A percentile compares a stretch with the other conserved stretches of the same genome.
Evolutionary conservation across 2,113 vertebrate species (phyloP).

Genomic region (Excalfactoria chinensis): DNA sequence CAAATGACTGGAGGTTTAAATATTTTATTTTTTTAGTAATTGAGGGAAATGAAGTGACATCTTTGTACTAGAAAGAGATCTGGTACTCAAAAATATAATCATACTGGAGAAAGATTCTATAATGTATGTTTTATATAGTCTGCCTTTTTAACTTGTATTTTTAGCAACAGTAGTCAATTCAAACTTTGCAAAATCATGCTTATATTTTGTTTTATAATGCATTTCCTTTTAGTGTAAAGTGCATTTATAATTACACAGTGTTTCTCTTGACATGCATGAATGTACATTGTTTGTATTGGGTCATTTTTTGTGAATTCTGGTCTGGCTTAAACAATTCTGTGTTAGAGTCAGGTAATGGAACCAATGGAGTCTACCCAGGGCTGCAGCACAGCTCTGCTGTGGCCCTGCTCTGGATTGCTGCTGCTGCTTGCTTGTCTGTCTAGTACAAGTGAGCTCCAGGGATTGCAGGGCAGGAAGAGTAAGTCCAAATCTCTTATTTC

Average conservation of each 20-base stretch:
- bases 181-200: not conserved
- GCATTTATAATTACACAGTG: not conserved
- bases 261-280: not conserved
- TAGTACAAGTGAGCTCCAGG: not conserved
- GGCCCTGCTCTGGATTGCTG: not conserved
- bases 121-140: not conserved
- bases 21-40: not conserved
- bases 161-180: fast-evolving
- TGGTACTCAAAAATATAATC: not conserved
- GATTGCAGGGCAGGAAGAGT: not conserved
- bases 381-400: not conserved
- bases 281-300: not conserved
- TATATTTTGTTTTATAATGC: not conserved
- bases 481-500: not conserved
- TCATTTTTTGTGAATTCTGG: not conserved
- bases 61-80: not conserved
- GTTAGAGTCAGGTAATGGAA: not conserved
- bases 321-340: not conserved
- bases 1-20: not conserved
- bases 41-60: not conserved
- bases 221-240: not conserved
- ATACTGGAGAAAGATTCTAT: not conserved
- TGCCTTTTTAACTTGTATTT: not conserved
- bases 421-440: not conserved
- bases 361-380: not conserved